These are phyloP conservation scores for Chelidonichthys spinosus DNA, from an alignment of 2,797 vertebrate species.

Conservation along the genomic window DNA sequence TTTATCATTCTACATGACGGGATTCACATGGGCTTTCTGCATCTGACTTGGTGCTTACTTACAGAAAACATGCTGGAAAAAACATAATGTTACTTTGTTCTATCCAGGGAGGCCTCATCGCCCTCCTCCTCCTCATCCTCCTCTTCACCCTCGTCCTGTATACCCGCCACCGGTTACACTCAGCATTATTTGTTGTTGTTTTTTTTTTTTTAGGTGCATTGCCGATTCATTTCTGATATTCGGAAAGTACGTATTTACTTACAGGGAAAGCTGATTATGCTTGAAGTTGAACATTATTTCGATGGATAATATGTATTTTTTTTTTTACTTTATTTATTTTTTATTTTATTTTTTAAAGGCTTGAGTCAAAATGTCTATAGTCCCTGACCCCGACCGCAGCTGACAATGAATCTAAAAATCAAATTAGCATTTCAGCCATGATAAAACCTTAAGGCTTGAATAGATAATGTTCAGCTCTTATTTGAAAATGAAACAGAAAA, in stretches of 20 bases:
- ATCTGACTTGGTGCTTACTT: background rate
- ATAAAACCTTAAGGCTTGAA: background rate
- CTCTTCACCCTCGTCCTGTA: constrained; percentile 96
- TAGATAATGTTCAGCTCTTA: background rate
- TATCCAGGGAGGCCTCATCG: constrained; percentile 94
- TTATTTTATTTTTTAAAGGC: background rate
- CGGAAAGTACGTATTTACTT: background rate
- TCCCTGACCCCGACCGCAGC: background rate
- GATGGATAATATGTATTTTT: background rate
- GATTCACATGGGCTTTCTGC: constrained; percentile 43
- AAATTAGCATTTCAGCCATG: background rate
- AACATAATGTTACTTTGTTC: background rate
- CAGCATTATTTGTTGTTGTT: background rate
- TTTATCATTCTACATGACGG: constrained; percentile 55
- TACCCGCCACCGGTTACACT: constrained; percentile 93
- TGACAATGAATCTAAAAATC: background rate
- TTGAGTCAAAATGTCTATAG: background rate
- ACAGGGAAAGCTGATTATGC: background rate
- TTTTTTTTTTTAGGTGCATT: background rate
- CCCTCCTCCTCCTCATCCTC: constrained; percentile 93
- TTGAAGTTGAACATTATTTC: background rate
- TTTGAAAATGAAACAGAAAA: constrained; percentile 27
- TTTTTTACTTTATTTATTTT: background rate
- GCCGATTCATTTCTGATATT: background rate
- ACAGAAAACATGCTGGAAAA: constrained; percentile 2